Conservation (phyloP, 2,797 vertebrate genomes). For the Percopsis omiscomaycus region DNA sequence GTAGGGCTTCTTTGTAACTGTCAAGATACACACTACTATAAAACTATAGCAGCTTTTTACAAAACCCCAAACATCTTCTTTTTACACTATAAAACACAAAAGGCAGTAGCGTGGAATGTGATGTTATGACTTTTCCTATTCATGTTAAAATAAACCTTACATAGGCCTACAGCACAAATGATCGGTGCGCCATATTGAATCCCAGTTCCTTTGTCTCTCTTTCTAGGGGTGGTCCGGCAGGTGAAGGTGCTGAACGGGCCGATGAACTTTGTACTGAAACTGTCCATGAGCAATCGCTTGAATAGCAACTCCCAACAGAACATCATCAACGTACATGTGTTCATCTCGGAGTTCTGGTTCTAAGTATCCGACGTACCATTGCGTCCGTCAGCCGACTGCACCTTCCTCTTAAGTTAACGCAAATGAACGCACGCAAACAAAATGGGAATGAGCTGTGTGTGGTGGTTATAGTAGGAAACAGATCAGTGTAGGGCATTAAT, state of each 20-base stretch:
- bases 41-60: too few relatives aligned
- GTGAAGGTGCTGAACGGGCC: slow-evolving; percentile 89
- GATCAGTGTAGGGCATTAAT: slow-evolving; percentile 39
- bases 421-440: slow-evolving; percentile 3
- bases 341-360: slow-evolving; percentile 96
- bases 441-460: slow-evolving; percentile 8
- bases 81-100: too few relatives aligned
- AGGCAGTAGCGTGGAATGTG: background rate
- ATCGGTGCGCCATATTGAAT: background rate
- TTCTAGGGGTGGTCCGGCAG: slow-evolving; percentile 90
- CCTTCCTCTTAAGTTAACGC: background rate
- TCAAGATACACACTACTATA: too few relatives aligned
- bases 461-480: slow-evolving; percentile 31
- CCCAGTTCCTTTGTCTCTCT: slow-evolving; percentile 29
- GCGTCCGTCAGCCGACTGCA: slow-evolving; percentile 28
- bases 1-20: too few relatives aligned
- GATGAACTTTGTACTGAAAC: slow-evolving; percentile 81
- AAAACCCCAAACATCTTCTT: too few relatives aligned
- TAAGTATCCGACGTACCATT: slow-evolving; percentile 58
- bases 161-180: background rate
- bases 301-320: slow-evolving; percentile 88
- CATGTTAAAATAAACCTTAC: background rate
- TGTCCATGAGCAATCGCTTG: slow-evolving; percentile 91
- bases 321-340: slow-evolving; percentile 89
- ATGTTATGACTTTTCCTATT: background rate